phyloP scores from a whole-genome alignment of 2,888 invertebrate species.

The Drosophila melanosoma region DNA sequence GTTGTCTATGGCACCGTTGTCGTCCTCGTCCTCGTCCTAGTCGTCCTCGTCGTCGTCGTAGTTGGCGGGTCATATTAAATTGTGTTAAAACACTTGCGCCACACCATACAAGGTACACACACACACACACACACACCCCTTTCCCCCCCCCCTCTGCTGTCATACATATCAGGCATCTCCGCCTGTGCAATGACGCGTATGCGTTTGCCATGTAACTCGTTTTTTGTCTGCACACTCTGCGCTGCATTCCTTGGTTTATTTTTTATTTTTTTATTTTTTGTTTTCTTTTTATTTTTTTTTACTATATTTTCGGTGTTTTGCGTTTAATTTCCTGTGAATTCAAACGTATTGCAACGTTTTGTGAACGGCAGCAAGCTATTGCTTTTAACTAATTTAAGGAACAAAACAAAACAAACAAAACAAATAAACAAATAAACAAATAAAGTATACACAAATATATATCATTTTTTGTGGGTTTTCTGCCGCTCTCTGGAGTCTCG shows the following conservation, averaged over 20 bases:
- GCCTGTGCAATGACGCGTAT: conserved; percentile 63
- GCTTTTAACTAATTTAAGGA: conserved; percentile 28
- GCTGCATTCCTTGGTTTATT: conserved; percentile 11
- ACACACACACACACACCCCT: background rate
- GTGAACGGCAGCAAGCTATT: conserved; percentile 4
- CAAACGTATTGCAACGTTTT: conserved; percentile 59
- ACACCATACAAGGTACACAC: conserved; percentile 35
- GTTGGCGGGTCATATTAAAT: conserved; percentile 58
- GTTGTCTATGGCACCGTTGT: conserved; percentile 20
- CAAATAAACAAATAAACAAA: background rate
- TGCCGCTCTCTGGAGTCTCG: conserved; percentile 42
- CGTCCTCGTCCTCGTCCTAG: conserved; percentile 9
- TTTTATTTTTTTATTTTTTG: conserved; percentile 9
- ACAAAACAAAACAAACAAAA: conserved; percentile 4
- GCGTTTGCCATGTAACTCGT: conserved; percentile 63
- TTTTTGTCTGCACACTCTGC: conserved; percentile 25
- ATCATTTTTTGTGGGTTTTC: conserved; percentile 12
- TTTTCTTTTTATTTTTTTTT: conserved; percentile 27
- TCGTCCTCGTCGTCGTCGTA: conserved; percentile 14
- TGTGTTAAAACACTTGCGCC: conserved; percentile 62
- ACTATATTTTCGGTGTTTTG: conserved; percentile 14
- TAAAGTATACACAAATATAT: background rate
- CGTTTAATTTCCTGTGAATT: conserved; percentile 67
- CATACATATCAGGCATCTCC: conserved; percentile 2
- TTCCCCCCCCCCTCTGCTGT: background rate